A percentile compares a stretch with the other conserved stretches of the same genome.
phyloP scores from a whole-genome alignment of 2,888 invertebrate species.

The Acrocera orbiculus region DNA sequence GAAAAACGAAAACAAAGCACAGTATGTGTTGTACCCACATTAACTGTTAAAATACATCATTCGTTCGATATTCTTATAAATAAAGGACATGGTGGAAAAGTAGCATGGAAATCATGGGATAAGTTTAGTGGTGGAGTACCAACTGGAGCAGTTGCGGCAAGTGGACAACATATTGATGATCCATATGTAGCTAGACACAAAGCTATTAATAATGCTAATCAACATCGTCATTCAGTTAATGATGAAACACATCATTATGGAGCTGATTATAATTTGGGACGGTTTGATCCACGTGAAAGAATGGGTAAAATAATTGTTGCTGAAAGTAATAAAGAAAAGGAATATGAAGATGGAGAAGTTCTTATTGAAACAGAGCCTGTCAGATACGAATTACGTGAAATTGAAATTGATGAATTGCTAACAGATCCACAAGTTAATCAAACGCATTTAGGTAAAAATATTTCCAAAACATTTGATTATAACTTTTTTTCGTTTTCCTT shows the following conservation, averaged over 20 bases:
- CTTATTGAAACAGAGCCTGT: slow-evolving; percentile 65
- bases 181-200: slow-evolving; percentile 35
- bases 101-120: slow-evolving; percentile 60
- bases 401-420: slow-evolving; percentile 40
- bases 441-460: slow-evolving; percentile 32
- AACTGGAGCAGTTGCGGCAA: slow-evolving; percentile 41
- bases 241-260: slow-evolving; percentile 19
- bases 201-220: too few species aligned
- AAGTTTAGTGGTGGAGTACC: slow-evolving; percentile 45
- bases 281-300: slow-evolving; percentile 45
- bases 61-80: slow-evolving; percentile 59
- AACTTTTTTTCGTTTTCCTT: neutral
- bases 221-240: neutral
- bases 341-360: slow-evolving; percentile 51
- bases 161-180: slow-evolving; percentile 17
- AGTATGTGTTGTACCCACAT: slow-evolving; percentile 44
- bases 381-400: slow-evolving; percentile 52
- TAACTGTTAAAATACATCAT: slow-evolving; percentile 38
- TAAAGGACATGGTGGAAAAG: slow-evolving; percentile 54
- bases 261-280: slow-evolving; percentile 40
- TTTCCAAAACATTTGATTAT: too few species aligned
- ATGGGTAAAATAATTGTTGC: slow-evolving; percentile 53
- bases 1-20: slow-evolving; percentile 37
- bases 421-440: slow-evolving; percentile 36
- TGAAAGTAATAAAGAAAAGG: slow-evolving; percentile 38